Percentiles rank a stretch among this genome's conserved stretches.
Conservation (phyloP, 2,888 invertebrate species). For the Choristoneura rosaceana region DNA sequence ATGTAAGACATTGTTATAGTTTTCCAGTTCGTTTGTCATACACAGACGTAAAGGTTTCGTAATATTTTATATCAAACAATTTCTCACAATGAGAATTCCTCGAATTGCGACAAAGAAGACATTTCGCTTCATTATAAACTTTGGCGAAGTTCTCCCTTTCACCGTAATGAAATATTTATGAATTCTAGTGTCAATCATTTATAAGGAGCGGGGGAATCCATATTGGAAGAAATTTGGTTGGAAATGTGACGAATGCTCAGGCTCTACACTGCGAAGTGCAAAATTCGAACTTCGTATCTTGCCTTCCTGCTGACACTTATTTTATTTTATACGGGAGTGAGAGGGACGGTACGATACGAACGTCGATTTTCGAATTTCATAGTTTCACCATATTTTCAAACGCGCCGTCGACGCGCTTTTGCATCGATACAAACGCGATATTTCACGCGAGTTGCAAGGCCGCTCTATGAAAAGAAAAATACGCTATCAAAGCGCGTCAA, state of each 20-base stretch:
- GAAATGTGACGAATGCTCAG: slow-evolving; percentile 8
- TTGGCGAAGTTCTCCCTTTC: slow-evolving; percentile 27
- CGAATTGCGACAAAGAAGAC: slow-evolving; percentile 19
- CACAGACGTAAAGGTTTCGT: neutral
- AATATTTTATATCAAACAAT: slow-evolving; percentile 8
- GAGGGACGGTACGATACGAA: too few species aligned
- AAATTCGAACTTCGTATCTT: too few species aligned
- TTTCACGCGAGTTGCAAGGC: too few species aligned
- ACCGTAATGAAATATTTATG: slow-evolving; percentile 30
- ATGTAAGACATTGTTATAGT: neutral
- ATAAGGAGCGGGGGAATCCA: slow-evolving; percentile 3
- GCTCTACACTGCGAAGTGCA: too few species aligned
- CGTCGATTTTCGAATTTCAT: too few species aligned
- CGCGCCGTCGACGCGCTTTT: too few species aligned
- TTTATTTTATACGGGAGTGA: too few species aligned
- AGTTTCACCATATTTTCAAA: too few species aligned
- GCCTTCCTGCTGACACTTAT: too few species aligned
- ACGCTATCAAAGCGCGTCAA: too few species aligned
- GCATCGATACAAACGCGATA: too few species aligned
- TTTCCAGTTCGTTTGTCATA: neutral
- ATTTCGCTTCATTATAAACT: slow-evolving; percentile 31
- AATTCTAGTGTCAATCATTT: slow-evolving; percentile 34
- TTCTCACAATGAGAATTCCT: slow-evolving; percentile 11
- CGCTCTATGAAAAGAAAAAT: too few species aligned
- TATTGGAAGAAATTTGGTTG: slow-evolving; percentile 8